Percentiles rank a stretch among this genome's conserved stretches.
Conservation (phyloP, 1,140 invertebrate genomes). For the Drosophila azteca region DNA sequence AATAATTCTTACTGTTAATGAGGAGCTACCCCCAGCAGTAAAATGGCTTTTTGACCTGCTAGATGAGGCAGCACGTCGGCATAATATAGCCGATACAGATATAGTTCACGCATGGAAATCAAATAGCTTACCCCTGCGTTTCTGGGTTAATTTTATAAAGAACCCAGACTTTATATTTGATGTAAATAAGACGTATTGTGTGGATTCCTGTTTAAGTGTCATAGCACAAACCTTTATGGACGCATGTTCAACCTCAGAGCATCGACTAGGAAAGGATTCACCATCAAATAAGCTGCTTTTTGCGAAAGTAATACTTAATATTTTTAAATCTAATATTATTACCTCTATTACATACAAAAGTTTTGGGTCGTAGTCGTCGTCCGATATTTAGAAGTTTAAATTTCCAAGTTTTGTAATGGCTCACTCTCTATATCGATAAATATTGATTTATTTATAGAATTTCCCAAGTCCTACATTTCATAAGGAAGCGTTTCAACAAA, state of each 20-base stretch:
- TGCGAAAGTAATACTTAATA: constrained; percentile 87
- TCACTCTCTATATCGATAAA: no score
- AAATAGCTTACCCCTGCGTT: constrained; percentile 95
- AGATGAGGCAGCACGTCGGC: constrained; percentile 93
- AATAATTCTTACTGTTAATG: constrained; percentile 94
- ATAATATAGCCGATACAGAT: constrained; percentile 94
- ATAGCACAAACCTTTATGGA: constrained; percentile 99
- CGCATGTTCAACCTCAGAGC: constrained; percentile 94
- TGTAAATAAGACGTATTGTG: constrained; percentile 95
- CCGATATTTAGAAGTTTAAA: no score
- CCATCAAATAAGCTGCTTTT: constrained; percentile 97
- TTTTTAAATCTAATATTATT: no score
- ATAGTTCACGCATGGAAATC: constrained; percentile 98
- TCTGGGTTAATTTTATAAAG: constrained; percentile 99
- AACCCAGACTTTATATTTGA: constrained; percentile 99
- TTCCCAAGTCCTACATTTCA: no score
- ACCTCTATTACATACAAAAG: no score
- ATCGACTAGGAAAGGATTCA: constrained; percentile 95
- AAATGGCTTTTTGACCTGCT: constrained; percentile 98
- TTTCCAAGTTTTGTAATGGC: no score
- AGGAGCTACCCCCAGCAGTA: constrained; percentile 94
- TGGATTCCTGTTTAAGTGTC: constrained; percentile 96
- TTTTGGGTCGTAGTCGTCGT: no score
- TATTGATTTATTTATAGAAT: no score
- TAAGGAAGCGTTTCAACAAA: no score